Evolutionary conservation across 2,113 vertebrate genomes (phyloP), one percentile per base, ranked within the genome.

Genomic region (Herpetotheres cachinnans): DNA sequence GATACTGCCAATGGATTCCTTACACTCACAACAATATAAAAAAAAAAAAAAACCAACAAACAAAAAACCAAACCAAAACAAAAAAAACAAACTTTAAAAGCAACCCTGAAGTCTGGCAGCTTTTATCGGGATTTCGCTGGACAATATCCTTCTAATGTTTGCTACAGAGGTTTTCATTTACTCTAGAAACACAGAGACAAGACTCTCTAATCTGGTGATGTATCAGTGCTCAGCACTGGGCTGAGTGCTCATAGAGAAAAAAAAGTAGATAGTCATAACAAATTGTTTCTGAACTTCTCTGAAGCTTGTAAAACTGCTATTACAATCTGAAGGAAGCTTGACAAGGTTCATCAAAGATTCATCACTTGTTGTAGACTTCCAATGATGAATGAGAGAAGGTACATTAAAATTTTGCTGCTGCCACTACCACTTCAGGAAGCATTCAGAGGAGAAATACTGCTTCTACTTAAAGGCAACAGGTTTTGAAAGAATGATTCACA

Each of bases 341-440:
- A 94, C 77, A 95, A 80, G 76, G 91, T 69, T 87, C 92, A 93
- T 95, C 80, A 91, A 86, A 95, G 65, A 96, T 91, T 95, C 81
- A 95, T 81, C 0, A 1, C 77, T 86, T 80, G 58, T 69, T 86
- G 73, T 58, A 96, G 80, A 58, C 40, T 93, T 91, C 78, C 59
- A 89, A 72, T 92, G 70, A 89, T 87, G 89, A 95, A 87, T 69
- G 83, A 84, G 86, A 84, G 46, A 95, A 90, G 47, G 38, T 55
- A 73, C 77, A 85, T 94, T 95, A 93, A 93, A 93, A 95, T 89
- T 86, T 82, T 91, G 66, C 54, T 77, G 58, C 92, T 96, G 81
- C 71, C 13, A 8, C 69, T 61, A 50, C 59, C 50, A 66, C 86
- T 86, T 87, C 86, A 86, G 80, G 80, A 88, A 86, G 56, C 62